Evolutionary conservation across 2,113 vertebrate species (phyloP).

Genomic region (Dipodomys spectabilis): DNA sequence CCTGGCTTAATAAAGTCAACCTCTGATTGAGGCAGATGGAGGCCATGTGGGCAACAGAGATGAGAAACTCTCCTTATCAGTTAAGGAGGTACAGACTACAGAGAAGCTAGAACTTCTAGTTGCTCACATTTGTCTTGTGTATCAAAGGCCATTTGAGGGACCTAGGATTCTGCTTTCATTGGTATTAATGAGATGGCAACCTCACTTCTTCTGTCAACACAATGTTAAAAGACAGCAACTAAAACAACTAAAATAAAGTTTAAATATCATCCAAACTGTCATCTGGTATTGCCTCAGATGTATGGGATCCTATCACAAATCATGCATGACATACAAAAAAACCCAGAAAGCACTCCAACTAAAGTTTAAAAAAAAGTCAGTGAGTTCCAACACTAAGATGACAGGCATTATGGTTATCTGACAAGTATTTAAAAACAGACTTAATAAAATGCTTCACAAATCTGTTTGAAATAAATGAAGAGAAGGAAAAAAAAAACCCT

Average conservation of each 20-base stretch:
- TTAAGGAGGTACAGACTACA: neutral
- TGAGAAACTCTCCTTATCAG: neutral
- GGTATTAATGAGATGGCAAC: neutral
- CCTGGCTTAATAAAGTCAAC: neutral
- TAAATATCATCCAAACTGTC: slow-evolving; percentile 11
- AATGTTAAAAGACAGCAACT: neutral
- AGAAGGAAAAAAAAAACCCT: neutral
- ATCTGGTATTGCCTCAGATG: neutral
- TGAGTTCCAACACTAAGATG: neutral
- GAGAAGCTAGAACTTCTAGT: neutral
- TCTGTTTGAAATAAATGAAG: neutral
- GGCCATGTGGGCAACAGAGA: neutral
- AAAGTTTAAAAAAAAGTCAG: neutral
- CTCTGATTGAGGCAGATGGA: neutral
- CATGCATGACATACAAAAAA: neutral
- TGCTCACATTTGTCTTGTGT: neutral
- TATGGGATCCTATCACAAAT: neutral
- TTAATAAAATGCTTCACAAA: neutral
- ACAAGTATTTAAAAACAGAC: neutral
- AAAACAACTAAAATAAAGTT: neutral
- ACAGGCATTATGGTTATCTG: neutral
- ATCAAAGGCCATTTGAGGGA: neutral
- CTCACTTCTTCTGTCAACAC: neutral
- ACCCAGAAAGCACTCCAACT: neutral
- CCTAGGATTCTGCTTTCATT: neutral